Percentiles rank a stretch among this genome's conserved stretches.
phyloP scores from a whole-genome alignment of 92 coral and sea anemone genomes.

The Phenganax stokvisi region DNA sequence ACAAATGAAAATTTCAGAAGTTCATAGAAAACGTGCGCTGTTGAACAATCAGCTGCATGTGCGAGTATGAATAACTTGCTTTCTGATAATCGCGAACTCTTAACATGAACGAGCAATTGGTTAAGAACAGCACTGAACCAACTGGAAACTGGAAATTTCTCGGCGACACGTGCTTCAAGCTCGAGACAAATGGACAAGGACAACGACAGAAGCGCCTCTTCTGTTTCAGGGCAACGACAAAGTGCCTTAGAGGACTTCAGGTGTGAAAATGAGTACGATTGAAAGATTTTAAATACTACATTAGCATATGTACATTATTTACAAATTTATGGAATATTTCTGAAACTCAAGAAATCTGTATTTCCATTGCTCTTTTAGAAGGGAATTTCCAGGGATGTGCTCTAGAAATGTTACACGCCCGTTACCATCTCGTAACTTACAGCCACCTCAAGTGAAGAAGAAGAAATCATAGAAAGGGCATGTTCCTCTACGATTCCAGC shows the following conservation, averaged over 20 bases:
- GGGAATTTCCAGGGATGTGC: background rate
- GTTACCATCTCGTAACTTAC: background rate
- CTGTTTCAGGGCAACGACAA: background rate
- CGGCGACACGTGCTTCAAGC: background rate
- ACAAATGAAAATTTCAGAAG: too few species aligned
- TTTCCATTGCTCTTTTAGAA: background rate
- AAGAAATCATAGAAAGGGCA: background rate
- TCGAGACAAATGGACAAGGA: background rate
- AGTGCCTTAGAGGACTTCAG: slow-evolving; percentile 6
- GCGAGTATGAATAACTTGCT: too few species aligned
- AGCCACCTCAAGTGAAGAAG: background rate
- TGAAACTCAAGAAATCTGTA: background rate
- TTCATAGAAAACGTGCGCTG: too few species aligned
- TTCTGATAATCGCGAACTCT: background rate
- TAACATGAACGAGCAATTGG: background rate
- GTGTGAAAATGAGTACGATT: background rate
- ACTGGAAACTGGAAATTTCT: slow-evolving; percentile 9
- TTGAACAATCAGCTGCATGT: too few species aligned
- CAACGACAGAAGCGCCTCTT: background rate
- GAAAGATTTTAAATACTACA: background rate
- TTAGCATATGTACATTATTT: background rate
- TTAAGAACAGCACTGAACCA: slow-evolving; percentile 11
- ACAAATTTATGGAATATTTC: too few species aligned
- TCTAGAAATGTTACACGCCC: slow-evolving; percentile 5
- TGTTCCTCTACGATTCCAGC: background rate